phyloP scores from a whole-genome alignment of 1,140 invertebrate species.

The Philaenus spumarius region DNA sequence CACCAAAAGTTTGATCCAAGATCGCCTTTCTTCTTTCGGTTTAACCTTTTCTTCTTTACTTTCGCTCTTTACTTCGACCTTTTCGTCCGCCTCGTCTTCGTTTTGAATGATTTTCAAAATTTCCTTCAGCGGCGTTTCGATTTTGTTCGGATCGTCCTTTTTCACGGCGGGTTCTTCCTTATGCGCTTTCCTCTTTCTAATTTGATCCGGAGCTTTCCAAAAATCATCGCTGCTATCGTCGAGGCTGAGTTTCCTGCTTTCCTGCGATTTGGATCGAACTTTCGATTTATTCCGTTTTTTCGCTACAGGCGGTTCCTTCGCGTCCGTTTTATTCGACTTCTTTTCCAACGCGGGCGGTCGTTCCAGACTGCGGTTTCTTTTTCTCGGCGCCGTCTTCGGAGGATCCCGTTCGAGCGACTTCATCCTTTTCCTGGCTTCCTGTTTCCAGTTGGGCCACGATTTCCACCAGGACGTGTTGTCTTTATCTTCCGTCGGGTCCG shows the following conservation, averaged over 20 bases:
- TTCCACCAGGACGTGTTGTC: slow-evolving; percentile 15
- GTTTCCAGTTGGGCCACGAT: slow-evolving; percentile 15
- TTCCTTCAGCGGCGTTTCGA: too few relatives aligned
- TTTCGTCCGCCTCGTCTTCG: background rate
- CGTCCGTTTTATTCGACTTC: background rate
- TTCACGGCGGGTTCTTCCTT: background rate
- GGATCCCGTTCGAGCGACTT: slow-evolving; percentile 11
- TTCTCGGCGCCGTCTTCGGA: background rate
- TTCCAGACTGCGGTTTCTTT: slow-evolving; percentile 13
- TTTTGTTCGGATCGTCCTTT: too few relatives aligned
- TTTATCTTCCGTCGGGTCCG: slow-evolving; percentile 6
- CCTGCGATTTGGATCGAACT: background rate
- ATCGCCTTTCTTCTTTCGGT: background rate
- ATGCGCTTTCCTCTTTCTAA: background rate
- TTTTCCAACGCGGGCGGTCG: slow-evolving; percentile 8
- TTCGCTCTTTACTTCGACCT: background rate
- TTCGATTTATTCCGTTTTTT: slow-evolving; percentile 16
- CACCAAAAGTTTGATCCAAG: background rate
- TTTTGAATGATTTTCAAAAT: background rate
- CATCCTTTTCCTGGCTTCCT: slow-evolving; percentile 1
- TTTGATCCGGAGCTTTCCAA: slow-evolving; percentile 22
- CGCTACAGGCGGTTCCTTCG: background rate
- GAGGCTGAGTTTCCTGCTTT: slow-evolving; percentile 1
- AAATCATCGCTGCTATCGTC: slow-evolving; percentile 28
- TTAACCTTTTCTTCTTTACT: background rate